A percentile compares a stretch with the other conserved stretches of the same genome.
Conservation (phyloP, 2,888 invertebrate genomes). For the Venustoraphidia nigricollis region DNA sequence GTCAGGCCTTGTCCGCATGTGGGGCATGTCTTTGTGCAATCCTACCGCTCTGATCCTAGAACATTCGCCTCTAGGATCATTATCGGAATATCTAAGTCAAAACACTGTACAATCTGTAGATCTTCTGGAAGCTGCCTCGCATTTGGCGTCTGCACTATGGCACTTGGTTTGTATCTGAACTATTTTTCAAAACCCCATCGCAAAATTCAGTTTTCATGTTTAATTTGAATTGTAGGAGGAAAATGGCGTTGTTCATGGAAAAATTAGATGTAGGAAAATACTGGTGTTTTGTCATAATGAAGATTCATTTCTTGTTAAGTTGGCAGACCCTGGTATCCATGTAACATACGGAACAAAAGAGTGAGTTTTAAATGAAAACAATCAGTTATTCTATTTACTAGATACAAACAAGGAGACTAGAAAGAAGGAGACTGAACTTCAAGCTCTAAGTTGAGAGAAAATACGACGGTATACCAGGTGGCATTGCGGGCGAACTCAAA, state of each 20-base stretch:
- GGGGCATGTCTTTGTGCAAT: conserved; percentile 60
- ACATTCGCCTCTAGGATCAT: conserved; percentile 59
- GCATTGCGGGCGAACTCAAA: no score
- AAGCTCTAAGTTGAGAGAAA: not conserved
- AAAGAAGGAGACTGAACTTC: not conserved
- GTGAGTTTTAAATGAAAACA: conserved; percentile 26
- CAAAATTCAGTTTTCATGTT: conserved; percentile 2
- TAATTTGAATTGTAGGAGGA: conserved; percentile 38
- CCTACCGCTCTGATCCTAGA: conserved; percentile 73
- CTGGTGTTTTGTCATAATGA: conserved; percentile 60
- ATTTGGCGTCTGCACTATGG: conserved; percentile 72
- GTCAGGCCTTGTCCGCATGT: conserved; percentile 57
- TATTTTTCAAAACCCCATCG: not conserved
- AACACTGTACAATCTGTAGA: conserved; percentile 46
- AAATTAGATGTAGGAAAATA: conserved; percentile 67
- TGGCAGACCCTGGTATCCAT: conserved; percentile 68
- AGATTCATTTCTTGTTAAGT: conserved; percentile 56
- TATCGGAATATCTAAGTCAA: conserved; percentile 50
- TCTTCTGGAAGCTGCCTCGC: conserved; percentile 66
- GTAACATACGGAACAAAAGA: conserved; percentile 42
- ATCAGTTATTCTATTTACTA: no score
- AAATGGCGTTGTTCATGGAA: conserved; percentile 68
- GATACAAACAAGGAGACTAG: no score
- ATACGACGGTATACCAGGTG: no score
- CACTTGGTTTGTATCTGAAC: conserved; percentile 45